phyloP scores from a whole-genome alignment of 2,888 invertebrate species.

The Platycheirus rosarum region DNA sequence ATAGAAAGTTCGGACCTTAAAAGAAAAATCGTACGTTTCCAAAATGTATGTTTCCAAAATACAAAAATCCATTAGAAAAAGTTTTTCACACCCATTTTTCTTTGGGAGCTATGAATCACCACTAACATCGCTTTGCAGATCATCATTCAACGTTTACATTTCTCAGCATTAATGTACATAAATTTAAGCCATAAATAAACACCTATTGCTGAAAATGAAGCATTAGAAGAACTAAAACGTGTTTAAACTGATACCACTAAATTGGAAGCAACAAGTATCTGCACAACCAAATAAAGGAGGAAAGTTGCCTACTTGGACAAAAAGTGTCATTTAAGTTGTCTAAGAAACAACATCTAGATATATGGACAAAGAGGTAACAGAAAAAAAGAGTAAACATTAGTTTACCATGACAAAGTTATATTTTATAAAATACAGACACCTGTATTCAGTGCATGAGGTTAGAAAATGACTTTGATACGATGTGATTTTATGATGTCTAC shows the following conservation, averaged over 20 bases:
- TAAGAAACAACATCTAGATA: background rate
- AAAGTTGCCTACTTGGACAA: conserved; percentile 52
- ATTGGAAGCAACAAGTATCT: conserved; percentile 42
- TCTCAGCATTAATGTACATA: conserved; percentile 23
- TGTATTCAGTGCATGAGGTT: conserved; percentile 30
- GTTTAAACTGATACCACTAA: conserved; percentile 23
- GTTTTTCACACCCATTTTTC: conserved; percentile 7
- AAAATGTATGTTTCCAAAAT: background rate
- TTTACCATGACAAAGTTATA: conserved; percentile 52
- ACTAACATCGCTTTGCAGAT: conserved; percentile 15
- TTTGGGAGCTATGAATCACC: background rate
- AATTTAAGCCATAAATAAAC: background rate
- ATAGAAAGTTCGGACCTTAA: conserved; percentile 8
- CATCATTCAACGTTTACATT: background rate
- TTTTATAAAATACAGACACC: conserved; percentile 34
- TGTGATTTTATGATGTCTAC: conserved; percentile 62
- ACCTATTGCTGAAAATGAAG: conserved; percentile 19
- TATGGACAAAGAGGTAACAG: conserved; percentile 26
- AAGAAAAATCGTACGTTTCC: background rate
- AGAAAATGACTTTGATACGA: conserved; percentile 24
- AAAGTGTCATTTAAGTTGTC: conserved; percentile 23
- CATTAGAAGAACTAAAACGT: conserved; percentile 31
- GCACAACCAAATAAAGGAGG: conserved; percentile 48
- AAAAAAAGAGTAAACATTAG: conserved; percentile 42
- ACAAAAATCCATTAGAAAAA: background rate